Evolutionary conservation across 1,140 invertebrate genomes (phyloP).

Genomic region (Copidosoma floridanum): DNA sequence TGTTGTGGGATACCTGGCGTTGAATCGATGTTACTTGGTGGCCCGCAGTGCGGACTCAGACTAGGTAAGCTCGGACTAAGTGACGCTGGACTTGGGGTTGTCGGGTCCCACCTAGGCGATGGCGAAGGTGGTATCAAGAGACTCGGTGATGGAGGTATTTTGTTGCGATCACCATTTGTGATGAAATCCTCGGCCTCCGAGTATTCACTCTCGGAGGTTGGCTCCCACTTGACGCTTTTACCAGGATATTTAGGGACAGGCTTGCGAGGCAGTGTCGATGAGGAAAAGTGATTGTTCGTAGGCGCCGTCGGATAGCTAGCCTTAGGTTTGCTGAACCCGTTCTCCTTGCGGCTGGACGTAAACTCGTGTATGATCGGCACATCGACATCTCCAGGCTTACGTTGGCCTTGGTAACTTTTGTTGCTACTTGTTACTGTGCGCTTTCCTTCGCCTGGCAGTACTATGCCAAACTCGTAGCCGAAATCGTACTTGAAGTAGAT

Average conservation of each 20-base stretch:
- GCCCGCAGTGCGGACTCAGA: slow-evolving; percentile 55
- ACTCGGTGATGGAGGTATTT: slow-evolving; percentile 49
- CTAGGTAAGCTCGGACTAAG: slow-evolving; percentile 62
- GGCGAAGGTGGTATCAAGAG: slow-evolving; percentile 44
- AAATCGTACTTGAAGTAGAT: slow-evolving; percentile 85
- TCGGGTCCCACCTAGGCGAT: slow-evolving; percentile 57
- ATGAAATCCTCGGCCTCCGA: slow-evolving; percentile 60
- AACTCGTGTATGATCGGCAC: slow-evolving; percentile 66
- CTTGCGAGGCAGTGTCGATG: slow-evolving; percentile 14
- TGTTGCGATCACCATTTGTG: slow-evolving; percentile 47
- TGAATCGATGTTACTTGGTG: slow-evolving; percentile 51
- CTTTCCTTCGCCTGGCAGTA: slow-evolving; percentile 68
- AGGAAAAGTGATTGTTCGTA: slow-evolving; percentile 31
- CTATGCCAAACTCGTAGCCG: slow-evolving; percentile 76
- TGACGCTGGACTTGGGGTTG: slow-evolving; percentile 61
- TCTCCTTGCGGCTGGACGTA: slow-evolving; percentile 44
- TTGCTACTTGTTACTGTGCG: slow-evolving; percentile 53
- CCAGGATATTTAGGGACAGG: slow-evolving; percentile 42
- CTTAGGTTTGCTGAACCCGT: slow-evolving; percentile 35
- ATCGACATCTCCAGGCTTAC: slow-evolving; percentile 59
- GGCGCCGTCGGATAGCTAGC: slow-evolving; percentile 6
- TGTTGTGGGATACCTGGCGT: slow-evolving; percentile 46
- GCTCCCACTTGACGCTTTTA: slow-evolving; percentile 65
- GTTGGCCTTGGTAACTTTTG: slow-evolving; percentile 55
- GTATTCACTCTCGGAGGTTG: slow-evolving; percentile 64